Evolutionary conservation across 2,888 invertebrate genomes (phyloP), one percentile per base, ranked within the genome.

Genomic region (Spicauda simplicius): DNA sequence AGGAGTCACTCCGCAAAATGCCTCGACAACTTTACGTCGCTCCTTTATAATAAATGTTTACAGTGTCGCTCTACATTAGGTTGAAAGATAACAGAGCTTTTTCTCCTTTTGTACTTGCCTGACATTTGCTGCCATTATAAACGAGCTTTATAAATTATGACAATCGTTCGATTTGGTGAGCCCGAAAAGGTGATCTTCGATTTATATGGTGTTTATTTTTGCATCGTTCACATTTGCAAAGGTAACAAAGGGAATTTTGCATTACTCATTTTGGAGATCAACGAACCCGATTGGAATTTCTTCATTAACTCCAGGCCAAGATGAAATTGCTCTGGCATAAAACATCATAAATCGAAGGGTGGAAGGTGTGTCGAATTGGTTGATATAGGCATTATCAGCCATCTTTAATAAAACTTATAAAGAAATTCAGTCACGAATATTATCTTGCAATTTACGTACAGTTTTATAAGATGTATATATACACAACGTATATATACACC

Each of bases 1-100:
- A 89, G 89, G 90, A 90, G 89, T 83, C 90, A 82, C 86, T 87
- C 85, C 81, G 90, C 91, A 87, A 91, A 92, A 91, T 93, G 92
- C 86, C 87, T 85, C 75, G 81, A 78, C 75, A 79, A 81, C 83
- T 81, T 82, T 77, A 74, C 80, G 80, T 77, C 83, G 79, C 81
- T 87, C 85, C 92, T 92, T 93, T 93, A 90, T 91, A 91, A 91
- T 91, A 91, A 50, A 50, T 86, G 84, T 86, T 88, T 83, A 86
- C 85, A 84, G 80, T 78, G 83, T 80, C 88, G 87, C 85, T 88
- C 86, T 80, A 89, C 86, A 88, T 90, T 89, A 86, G 82, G 83
- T 83, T 86, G 77, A 82, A 88, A 90, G 87, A 91, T 89, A 91
- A 87, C 86, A 88, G 85, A 89, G 88, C 88, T 89, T 91, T 91